Conservation (phyloP, 2,797 vertebrate species). For the Euthynnus affinis region DNA sequence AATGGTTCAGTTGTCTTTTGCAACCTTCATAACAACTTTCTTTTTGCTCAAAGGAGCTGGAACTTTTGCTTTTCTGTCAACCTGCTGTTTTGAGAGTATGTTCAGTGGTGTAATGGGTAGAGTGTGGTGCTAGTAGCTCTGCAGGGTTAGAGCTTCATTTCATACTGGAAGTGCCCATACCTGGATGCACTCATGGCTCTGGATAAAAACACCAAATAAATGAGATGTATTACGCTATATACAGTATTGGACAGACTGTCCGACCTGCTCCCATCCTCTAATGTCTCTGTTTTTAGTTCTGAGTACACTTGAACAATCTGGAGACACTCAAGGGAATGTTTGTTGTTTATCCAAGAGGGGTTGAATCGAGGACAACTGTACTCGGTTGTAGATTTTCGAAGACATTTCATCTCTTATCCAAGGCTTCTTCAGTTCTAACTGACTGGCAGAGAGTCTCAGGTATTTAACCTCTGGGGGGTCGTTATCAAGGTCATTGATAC, state of each 20-base stretch:
- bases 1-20: conserved; percentile 10
- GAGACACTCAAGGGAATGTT: conserved; percentile 23
- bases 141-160: conserved; percentile 50
- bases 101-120: conserved; percentile 43
- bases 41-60: conserved; percentile 27
- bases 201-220: conserved; percentile 67
- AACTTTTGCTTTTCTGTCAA: conserved; percentile 10
- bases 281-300: conserved; percentile 44
- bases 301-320: conserved; percentile 59
- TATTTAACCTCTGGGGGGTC: too few relatives aligned
- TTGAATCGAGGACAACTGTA: too few relatives aligned
- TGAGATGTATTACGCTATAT: conserved; percentile 54
- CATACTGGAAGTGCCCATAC: conserved; percentile 46
- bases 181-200: conserved; percentile 68
- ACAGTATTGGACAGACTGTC: conserved; percentile 26
- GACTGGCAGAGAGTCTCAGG: too few relatives aligned
- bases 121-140: conserved; percentile 25
- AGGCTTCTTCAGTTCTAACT: too few relatives aligned
- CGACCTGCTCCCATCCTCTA: conserved; percentile 16
- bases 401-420: too few relatives aligned
- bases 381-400: too few relatives aligned
- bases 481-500: too few relatives aligned
- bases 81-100: conserved; percentile 29
- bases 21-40: background rate
- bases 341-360: too few relatives aligned